Percentiles rank a stretch among this genome's conserved stretches.
These are phyloP conservation scores for Calameuta pallipes DNA, from an alignment of 2,888 invertebrate genomes.

Conservation along the genomic window DNA sequence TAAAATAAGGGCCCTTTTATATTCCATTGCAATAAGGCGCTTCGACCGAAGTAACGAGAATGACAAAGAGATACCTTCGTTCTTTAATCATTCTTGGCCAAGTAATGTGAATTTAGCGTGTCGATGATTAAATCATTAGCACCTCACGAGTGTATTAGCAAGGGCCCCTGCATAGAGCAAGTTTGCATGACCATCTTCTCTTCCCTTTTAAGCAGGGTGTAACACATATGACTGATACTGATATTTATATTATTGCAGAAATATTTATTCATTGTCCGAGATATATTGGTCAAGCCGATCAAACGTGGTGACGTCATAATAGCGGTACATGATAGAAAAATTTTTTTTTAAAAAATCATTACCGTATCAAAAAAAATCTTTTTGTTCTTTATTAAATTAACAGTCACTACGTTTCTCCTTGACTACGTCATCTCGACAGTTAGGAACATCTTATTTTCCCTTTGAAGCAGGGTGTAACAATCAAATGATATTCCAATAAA, in stretches of 20 bases:
- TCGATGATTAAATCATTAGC: slow-evolving; percentile 18
- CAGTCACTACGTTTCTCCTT: background rate
- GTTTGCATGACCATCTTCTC: slow-evolving; percentile 55
- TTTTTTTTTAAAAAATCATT: background rate
- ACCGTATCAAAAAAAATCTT: background rate
- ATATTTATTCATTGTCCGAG: slow-evolving; percentile 44
- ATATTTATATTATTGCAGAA: slow-evolving; percentile 57
- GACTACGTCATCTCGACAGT: slow-evolving; percentile 25
- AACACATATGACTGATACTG: slow-evolving; percentile 57
- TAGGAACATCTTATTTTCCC: slow-evolving; percentile 49
- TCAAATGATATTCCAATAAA: slow-evolving; percentile 47
- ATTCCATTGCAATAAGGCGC: slow-evolving; percentile 32
- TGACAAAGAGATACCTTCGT: background rate
- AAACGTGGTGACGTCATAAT: background rate
- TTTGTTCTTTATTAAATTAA: background rate
- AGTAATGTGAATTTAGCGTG: slow-evolving; percentile 29
- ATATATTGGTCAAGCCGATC: background rate
- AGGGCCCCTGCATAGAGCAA: slow-evolving; percentile 53
- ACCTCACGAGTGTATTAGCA: slow-evolving; percentile 21
- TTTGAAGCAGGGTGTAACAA: slow-evolving; percentile 57
- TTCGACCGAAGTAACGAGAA: slow-evolving; percentile 24
- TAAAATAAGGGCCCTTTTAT: slow-evolving; percentile 41
- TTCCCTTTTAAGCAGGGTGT: slow-evolving; percentile 59
- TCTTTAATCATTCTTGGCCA: slow-evolving; percentile 13
- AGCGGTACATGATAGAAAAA: background rate